Evolutionary conservation across 2,888 invertebrate genomes (phyloP), one percentile per base, ranked within the genome.

Genomic region (Poecilobothrus nobilitatus): DNA sequence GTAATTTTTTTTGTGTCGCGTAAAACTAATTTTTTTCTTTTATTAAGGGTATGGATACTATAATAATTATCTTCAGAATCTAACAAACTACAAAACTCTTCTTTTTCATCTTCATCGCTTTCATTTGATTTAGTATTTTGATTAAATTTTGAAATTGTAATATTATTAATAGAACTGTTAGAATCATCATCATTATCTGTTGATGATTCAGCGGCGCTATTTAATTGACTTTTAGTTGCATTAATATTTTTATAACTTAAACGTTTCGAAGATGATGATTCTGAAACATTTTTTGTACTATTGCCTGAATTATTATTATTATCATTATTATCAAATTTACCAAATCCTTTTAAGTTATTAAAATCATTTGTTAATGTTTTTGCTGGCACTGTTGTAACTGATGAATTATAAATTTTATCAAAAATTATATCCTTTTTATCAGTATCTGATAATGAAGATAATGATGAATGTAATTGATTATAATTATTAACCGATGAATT

Each of bases 371-470:
- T 53, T 53, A n/a, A 18, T 18, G 15, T 12, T 53, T 8, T n/a
- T 18, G 15, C 18, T 18, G 53, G 18, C n/a, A 8, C 9, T 12
- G 41, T 41, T 12, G 15, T n/a, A 18, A 18, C n/a, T 53, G 53
- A 53, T 18, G 6, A 15, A 53, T 41, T 41, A 41, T 41, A 12
- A 12, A 41, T 41, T 41, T 65, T 65, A 63, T 69, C 37, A 22
- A 64, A 61, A 21, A 68, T 41, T 22, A 41, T 68, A n/a, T 65
- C 62, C 7, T 65, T 65, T 64, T 70, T 68, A 34, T 44, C 34
- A 5, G 67, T 65, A 18, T 70, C 69, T 41, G 67, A 64, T 20
- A 69, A 2, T 0, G 66, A 53, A 20, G 66, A 41, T 22, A 15
- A 64, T 12, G 7, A 64, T 18, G 12, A 22, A 44, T 0, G 66